Evolutionary conservation across 1,140 invertebrate genomes (phyloP), one percentile per base, ranked within the genome.

Genomic region (Onthophagus taurus): DNA sequence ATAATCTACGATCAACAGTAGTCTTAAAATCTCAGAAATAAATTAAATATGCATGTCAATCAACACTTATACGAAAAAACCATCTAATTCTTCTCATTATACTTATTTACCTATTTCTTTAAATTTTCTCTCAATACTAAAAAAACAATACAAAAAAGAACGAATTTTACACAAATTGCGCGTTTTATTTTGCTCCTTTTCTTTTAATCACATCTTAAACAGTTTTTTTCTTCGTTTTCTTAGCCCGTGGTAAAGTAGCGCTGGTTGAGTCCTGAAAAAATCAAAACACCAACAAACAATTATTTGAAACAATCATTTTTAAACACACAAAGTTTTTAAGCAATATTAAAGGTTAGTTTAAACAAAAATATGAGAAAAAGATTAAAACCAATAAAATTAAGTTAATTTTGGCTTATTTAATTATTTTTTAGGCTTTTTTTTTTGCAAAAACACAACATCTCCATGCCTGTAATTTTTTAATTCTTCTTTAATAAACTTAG

Each of bases 161-260:
- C n/a, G n/a, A n/a, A n/a, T n/a, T n/a, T n/a, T n/a, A n/a, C n/a
- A n/a, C n/a, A n/a, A n/a, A n/a, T n/a, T n/a, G n/a, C n/a, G n/a
- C n/a, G n/a, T n/a, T n/a, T n/a, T n/a, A n/a, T n/a, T n/a, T n/a
- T n/a, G n/a, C n/a, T n/a, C n/a, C n/a, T n/a, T n/a, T n/a, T n/a
- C n/a, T n/a, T n/a, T n/a, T n/a, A n/a, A n/a, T n/a, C n/a, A n/a
- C n/a, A n/a, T n/a, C 13, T 45, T 50, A 61, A 24, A 58, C 21
- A 46, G 61, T 61, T 50, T 63, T 64, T 49, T 63, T 63, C 49
- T 63, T 49, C 26, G 61, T 33, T 43, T 63, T 62, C 42, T 62
- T 65, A 49, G 50, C 48, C 45, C 63, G 53, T 41, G 63, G 63
- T 44, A 65, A 49, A 13, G 63, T 65, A 35, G 63, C 60, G 54